Base-by-base conservation (phyloP, 2,113 vertebrate species). In the Nerophis lumbriciformis region DNA sequence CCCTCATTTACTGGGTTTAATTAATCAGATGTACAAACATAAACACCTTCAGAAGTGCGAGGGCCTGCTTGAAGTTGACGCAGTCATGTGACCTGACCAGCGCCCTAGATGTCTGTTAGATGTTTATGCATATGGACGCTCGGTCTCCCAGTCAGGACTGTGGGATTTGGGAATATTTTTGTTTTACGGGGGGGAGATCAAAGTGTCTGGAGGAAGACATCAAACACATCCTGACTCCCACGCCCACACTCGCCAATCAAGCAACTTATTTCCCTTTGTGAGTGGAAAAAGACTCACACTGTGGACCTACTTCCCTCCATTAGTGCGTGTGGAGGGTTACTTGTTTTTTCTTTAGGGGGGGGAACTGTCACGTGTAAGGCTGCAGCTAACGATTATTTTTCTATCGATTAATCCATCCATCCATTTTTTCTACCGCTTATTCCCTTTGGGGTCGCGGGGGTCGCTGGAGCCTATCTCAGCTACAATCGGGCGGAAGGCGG, bases 101-200 rank as follows among this genome's bases (percentile, higher is more conserved):
- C 83, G 86, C 78, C 86, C 86, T 87, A 87, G 77, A 84, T 88
- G 80, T 83, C 72, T 75, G 82, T 88, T 81, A 87, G 85, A 88
- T 87, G 82, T 85, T 88, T 87, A 87, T 88, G 87, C 79, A 86
- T 85, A 87, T 70, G 83, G 85, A 79, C 79, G 68, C 67, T 84
- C 42, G 82, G 87, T 83, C 87, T 85, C 80, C 81, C 78, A 79
- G 68, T 67, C 75, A 88, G 82, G 83, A 88, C 87, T 85, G 59
- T 85, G 87, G 87, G 87, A 88, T 88, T 88, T 88, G 87, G 83
- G 87, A 85, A 87, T 87, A 88, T 88, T 88, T 57, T 88, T 88
- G 83, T 85, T 87, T 83, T 71, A 87, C 69, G n/a, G 39, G 42
- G 9, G 42, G 42, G 60, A 85, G 83, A 88, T 88, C 85, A 88